Evolutionary conservation across 2,113 vertebrate genomes (phyloP).

Genomic region (Falco punctatus): DNA sequence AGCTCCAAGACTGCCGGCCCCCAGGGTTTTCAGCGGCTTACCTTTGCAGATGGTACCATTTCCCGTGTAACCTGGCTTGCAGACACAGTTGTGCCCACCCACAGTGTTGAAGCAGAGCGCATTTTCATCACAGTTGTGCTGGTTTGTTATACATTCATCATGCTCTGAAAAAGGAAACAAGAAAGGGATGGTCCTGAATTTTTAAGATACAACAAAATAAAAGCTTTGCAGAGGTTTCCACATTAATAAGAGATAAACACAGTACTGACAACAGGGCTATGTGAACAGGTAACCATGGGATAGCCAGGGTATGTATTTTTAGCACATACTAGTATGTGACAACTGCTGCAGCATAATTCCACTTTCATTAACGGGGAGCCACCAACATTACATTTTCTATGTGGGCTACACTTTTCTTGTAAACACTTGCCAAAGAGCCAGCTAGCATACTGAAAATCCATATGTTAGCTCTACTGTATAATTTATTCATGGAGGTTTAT

Average conservation of each 20-base stretch:
- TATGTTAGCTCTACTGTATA: slow-evolving; percentile 13
- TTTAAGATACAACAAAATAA: background rate
- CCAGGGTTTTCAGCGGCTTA: slow-evolving; percentile 44
- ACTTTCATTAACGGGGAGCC: background rate
- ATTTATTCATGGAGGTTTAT: slow-evolving; percentile 27
- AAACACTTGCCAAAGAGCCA: background rate
- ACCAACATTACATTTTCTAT: background rate
- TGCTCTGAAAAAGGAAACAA: slow-evolving; percentile 83
- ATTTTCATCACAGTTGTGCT: slow-evolving; percentile 94
- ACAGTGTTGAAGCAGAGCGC: slow-evolving; percentile 97
- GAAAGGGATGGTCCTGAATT: background rate
- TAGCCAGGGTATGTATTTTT: background rate
- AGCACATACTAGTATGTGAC: background rate
- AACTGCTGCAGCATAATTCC: background rate
- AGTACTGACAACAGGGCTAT: background rate
- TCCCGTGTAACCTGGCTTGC: slow-evolving; percentile 93
- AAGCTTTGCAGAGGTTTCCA: background rate
- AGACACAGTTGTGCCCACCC: slow-evolving; percentile 95
- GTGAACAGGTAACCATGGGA: background rate
- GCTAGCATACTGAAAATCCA: slow-evolving; percentile 21
- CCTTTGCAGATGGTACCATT: slow-evolving; percentile 96
- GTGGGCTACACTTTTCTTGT: background rate
- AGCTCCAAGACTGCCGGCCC: background rate
- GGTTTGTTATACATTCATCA: slow-evolving; percentile 91
- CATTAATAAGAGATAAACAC: background rate